phyloP scores from a whole-genome alignment of 1,140 invertebrate species.

The Neodiprion lecontei region DNA sequence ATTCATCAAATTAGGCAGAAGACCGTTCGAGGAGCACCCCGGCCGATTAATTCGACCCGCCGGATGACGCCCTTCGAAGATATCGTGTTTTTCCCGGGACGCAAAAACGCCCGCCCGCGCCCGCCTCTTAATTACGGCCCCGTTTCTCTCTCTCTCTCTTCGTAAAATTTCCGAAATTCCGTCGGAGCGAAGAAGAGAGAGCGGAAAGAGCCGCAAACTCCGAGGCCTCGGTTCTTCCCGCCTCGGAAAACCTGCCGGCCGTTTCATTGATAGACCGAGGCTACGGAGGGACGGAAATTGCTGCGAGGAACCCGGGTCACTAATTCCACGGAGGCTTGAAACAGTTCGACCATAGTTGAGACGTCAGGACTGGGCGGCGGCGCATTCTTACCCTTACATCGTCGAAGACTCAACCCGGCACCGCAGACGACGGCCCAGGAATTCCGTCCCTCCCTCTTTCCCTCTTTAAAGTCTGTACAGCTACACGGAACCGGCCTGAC shows the following conservation, averaged over 20 bases:
- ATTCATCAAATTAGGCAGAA: no score
- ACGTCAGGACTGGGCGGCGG: background rate
- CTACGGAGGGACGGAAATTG: background rate
- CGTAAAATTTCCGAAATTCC: background rate
- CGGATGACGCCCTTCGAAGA: no score
- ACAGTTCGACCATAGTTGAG: background rate
- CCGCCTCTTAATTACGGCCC: no score
- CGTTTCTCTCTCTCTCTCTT: no score
- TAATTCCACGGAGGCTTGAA: conserved; percentile 2
- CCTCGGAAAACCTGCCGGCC: background rate
- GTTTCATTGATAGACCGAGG: background rate
- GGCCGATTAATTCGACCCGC: no score
- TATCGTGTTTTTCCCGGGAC: no score
- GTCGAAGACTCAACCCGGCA: background rate
- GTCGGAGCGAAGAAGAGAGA: background rate
- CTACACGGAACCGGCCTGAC: no score
- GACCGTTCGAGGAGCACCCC: no score
- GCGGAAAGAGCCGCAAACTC: background rate
- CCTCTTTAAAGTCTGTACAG: no score
- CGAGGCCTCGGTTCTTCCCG: background rate
- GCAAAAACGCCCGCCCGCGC: no score
- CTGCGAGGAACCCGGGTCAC: background rate
- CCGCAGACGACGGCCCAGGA: no score
- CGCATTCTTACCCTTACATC: background rate
- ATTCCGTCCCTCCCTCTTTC: no score